These are phyloP conservation scores for Chelon labrosus DNA, from an alignment of 2,797 vertebrate species.

Conservation along the genomic window DNA sequence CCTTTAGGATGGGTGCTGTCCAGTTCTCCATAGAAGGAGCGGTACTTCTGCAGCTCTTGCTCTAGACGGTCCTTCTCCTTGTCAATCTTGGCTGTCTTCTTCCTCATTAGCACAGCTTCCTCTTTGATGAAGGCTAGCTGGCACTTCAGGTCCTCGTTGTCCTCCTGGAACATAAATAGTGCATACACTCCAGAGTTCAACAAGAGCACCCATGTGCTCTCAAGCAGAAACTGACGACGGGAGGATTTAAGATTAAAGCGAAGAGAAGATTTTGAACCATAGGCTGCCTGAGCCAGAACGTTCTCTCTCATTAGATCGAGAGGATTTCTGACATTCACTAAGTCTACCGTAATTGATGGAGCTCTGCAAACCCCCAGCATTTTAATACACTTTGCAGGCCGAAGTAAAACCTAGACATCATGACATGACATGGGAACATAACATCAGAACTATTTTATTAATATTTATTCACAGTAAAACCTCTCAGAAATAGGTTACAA, in stretches of 20 bases:
- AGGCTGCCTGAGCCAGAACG: slow-evolving; percentile 21
- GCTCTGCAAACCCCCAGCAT: slow-evolving; percentile 24
- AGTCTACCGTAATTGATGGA: slow-evolving; percentile 31
- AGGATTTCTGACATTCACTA: slow-evolving; percentile 23
- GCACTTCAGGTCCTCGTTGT: slow-evolving; percentile 96
- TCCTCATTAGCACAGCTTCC: slow-evolving; percentile 95
- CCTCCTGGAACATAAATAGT: slow-evolving; percentile 81
- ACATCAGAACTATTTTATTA: not conserved
- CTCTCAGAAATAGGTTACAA: not conserved
- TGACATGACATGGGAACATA: not conserved
- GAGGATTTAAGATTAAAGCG: slow-evolving; percentile 43
- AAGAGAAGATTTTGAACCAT: slow-evolving; percentile 34
- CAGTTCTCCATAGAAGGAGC: slow-evolving; percentile 96
- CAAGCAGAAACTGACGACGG: slow-evolving; percentile 1
- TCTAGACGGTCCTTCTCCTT: slow-evolving; percentile 97
- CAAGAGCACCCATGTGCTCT: slow-evolving; percentile 5
- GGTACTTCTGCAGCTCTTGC: slow-evolving; percentile 95
- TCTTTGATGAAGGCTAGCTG: slow-evolving; percentile 97
- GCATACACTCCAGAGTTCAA: not conserved
- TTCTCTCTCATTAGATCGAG: slow-evolving; percentile 21
- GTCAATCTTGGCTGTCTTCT: slow-evolving; percentile 97
- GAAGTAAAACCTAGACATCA: slow-evolving; percentile 2
- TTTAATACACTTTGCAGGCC: slow-evolving; percentile 14
- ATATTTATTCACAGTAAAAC: not conserved
- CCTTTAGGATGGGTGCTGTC: slow-evolving; percentile 96